phyloP scores from a whole-genome alignment of 1,140 invertebrate genomes.

The Drosophila jambulina region DNA sequence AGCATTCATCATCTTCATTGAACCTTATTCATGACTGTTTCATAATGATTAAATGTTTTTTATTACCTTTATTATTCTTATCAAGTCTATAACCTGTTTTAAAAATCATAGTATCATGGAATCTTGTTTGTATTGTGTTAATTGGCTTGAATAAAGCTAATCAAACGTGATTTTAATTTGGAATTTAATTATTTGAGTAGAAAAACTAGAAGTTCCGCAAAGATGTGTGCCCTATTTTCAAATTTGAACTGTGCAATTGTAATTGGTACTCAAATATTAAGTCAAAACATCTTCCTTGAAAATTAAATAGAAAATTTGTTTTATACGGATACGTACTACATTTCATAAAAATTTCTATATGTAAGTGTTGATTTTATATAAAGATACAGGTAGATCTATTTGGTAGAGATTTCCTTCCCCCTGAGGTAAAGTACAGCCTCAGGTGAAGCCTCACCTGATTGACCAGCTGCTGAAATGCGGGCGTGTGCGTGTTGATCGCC shows the following conservation, averaged over 20 bases:
- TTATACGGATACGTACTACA: no score
- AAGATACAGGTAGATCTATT: neutral
- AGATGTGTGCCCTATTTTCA: neutral
- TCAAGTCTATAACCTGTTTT: neutral
- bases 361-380: neutral
- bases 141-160: constrained; percentile 5
- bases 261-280: neutral
- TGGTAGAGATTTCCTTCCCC: neutral
- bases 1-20: constrained; percentile 1
- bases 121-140: constrained; percentile 1
- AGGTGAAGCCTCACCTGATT: constrained; percentile 90
- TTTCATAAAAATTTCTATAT: no score
- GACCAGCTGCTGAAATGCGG: constrained; percentile 97
- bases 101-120: neutral
- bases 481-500: constrained; percentile 91
- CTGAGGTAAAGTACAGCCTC: neutral
- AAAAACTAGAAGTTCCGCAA: neutral
- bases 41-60: neutral
- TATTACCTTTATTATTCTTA: constrained; percentile 2
- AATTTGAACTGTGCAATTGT: neutral
- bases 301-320: no score
- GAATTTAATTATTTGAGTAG: neutral
- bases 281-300: no score
- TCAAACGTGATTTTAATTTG: neutral
- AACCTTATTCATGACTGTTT: constrained; percentile 1